Percentiles rank a stretch among this genome's conserved stretches.
Evolutionary conservation across 2,113 vertebrate genomes (phyloP).

Genomic region (Mobula hypostoma): DNA sequence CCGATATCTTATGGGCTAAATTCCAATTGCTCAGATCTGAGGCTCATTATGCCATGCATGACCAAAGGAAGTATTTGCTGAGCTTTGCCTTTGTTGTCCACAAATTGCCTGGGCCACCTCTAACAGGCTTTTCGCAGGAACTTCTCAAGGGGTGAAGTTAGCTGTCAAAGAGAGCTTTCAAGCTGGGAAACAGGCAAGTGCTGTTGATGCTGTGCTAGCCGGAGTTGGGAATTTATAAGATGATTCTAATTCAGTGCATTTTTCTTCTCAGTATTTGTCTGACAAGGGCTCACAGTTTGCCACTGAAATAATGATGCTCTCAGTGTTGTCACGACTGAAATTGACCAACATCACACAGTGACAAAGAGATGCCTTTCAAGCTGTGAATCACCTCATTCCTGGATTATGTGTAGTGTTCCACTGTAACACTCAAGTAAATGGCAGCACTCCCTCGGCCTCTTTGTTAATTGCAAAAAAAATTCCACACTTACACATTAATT

Average conservation of each 20-base stretch:
- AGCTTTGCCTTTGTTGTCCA: background rate
- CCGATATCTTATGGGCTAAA: too few species aligned
- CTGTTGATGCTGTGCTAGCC: conserved; percentile 53
- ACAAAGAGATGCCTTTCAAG: background rate
- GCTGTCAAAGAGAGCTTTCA: conserved; percentile 47
- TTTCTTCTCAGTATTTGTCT: background rate
- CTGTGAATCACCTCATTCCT: background rate
- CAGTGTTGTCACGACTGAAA: background rate
- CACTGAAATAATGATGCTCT: too few species aligned
- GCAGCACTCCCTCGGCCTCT: background rate
- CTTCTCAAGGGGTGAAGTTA: conserved; percentile 52
- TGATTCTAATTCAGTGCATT: conserved; percentile 46
- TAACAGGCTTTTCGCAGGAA: conserved; percentile 47
- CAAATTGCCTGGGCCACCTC: conserved; percentile 53
- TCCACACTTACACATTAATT: background rate
- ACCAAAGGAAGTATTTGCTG: background rate
- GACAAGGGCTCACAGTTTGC: background rate
- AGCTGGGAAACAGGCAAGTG: conserved; percentile 46
- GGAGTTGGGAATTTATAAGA: conserved; percentile 58
- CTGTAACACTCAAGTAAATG: background rate
- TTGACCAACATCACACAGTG: background rate
- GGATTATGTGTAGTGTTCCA: background rate
- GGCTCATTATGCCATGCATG: too few species aligned
- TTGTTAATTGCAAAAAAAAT: background rate
- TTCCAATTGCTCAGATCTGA: background rate